Conservation (phyloP, 2,797 vertebrate species). For the Acanthis flammea region DNA sequence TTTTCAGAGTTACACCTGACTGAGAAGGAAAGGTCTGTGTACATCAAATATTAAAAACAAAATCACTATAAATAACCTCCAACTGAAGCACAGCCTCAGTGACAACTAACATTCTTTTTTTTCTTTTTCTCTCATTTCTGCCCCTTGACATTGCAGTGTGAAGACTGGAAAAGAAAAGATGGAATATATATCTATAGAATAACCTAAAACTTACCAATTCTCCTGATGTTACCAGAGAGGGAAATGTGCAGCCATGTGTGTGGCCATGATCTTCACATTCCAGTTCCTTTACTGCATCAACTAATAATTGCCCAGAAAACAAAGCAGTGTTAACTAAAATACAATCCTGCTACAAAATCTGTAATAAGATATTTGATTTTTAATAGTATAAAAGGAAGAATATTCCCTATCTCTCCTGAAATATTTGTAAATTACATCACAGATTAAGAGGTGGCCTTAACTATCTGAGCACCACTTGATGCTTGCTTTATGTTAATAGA, state of each 20-base stretch:
- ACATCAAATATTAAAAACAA: conserved; percentile 61
- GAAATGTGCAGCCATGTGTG: background rate
- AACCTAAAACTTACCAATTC: background rate
- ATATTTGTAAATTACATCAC: conserved; percentile 1
- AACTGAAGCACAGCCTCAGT: conserved; percentile 8
- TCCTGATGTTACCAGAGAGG: background rate
- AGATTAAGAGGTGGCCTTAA: conserved; percentile 4
- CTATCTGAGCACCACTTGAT: conserved; percentile 48
- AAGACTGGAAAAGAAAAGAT: background rate
- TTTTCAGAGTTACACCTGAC: conserved; percentile 48
- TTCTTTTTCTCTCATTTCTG: conserved; percentile 16
- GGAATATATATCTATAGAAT: background rate
- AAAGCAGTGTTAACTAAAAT: background rate
- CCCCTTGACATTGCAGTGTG: conserved; percentile 2
- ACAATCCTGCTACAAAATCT: background rate
- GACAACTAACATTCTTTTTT: background rate
- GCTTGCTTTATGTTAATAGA: conserved; percentile 46
- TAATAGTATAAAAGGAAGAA: background rate
- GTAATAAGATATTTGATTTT: background rate
- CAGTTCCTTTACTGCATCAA: background rate
- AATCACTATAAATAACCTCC: conserved; percentile 54
- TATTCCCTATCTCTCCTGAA: background rate
- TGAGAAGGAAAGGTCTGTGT: conserved; percentile 52
- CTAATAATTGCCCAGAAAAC: background rate
- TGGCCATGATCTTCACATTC: background rate